These are phyloP conservation scores for Arnoldichthys spilopterus DNA, from an alignment of 2,797 vertebrate species.

Conservation along the genomic window DNA sequence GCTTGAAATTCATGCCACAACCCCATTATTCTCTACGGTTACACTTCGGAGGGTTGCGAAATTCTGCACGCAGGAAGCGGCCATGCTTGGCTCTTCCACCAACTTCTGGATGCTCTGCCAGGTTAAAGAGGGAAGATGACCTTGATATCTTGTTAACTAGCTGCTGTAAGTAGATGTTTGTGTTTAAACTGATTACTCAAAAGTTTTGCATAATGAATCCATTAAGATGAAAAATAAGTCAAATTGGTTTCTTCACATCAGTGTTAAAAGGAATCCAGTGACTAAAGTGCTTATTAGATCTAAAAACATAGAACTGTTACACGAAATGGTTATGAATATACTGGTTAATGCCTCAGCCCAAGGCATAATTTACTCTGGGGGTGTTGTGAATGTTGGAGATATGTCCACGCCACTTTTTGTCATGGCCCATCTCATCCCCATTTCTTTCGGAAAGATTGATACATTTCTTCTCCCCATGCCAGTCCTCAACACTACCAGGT, in stretches of 20 bases:
- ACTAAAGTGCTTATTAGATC: neutral
- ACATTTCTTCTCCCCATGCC: too few species aligned
- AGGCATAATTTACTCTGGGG: too few species aligned
- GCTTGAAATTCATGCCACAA: constrained; percentile 36
- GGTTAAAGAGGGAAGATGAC: constrained; percentile 50
- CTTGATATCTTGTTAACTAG: constrained; percentile 52
- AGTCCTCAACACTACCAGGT: too few species aligned
- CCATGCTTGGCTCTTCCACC: constrained; percentile 29
- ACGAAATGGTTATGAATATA: too few species aligned
- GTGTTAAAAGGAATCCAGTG: neutral
- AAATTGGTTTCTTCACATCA: neutral
- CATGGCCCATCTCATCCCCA: too few species aligned
- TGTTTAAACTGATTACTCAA: neutral
- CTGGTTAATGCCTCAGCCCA: too few species aligned
- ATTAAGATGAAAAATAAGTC: neutral
- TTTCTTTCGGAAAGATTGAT: too few species aligned
- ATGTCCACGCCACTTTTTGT: too few species aligned
- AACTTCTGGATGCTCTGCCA: constrained; percentile 43
- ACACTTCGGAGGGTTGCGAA: constrained; percentile 48
- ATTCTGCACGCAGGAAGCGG: constrained; percentile 53
- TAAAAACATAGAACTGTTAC: neutral
- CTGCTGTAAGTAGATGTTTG: constrained; percentile 36
- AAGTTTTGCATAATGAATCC: neutral
- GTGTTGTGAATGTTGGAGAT: too few species aligned
- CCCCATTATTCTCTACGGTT: constrained; percentile 44